Conservation (phyloP, 2,797 vertebrate genomes). For the Leptodactylus fallax region DNA sequence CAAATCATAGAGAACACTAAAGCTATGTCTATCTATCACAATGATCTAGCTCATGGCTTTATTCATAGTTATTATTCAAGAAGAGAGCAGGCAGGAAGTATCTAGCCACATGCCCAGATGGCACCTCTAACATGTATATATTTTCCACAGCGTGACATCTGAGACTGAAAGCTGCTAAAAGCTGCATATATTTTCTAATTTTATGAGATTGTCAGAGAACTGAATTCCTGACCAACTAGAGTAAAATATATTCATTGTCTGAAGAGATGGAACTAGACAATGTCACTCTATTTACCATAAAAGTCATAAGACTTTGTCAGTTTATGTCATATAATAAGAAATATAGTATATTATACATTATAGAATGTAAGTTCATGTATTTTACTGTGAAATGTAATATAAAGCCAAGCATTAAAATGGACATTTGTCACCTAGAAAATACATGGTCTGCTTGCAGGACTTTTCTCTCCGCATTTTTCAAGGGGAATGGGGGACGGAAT, state of each 20-base stretch:
- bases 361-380: not conserved
- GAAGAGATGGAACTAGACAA: not conserved
- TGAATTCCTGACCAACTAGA: constrained; percentile 24
- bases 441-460: too few relatives aligned
- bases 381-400: not conserved
- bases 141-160: constrained; percentile 61
- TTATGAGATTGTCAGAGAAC: constrained; percentile 26
- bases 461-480: too few relatives aligned
- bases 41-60: constrained; percentile 48
- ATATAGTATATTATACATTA: not conserved
- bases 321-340: not conserved
- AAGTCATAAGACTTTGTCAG: not conserved
- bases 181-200: constrained; percentile 42
- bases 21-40: constrained; percentile 49
- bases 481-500: too few relatives aligned
- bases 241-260: constrained; percentile 16
- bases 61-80: constrained; percentile 58
- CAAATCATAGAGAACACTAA: constrained; percentile 45
- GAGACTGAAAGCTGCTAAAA: constrained; percentile 53
- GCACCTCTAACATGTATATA: constrained; percentile 47
- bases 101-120: constrained; percentile 58
- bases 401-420: not conserved
- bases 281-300: not conserved
- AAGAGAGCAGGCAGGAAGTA: constrained; percentile 49
- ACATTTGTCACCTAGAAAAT: too few relatives aligned